Evolutionary conservation across 2,113 vertebrate species (phyloP), one percentile per base, ranked within the genome.

Genomic region (Silurus meridionalis): DNA sequence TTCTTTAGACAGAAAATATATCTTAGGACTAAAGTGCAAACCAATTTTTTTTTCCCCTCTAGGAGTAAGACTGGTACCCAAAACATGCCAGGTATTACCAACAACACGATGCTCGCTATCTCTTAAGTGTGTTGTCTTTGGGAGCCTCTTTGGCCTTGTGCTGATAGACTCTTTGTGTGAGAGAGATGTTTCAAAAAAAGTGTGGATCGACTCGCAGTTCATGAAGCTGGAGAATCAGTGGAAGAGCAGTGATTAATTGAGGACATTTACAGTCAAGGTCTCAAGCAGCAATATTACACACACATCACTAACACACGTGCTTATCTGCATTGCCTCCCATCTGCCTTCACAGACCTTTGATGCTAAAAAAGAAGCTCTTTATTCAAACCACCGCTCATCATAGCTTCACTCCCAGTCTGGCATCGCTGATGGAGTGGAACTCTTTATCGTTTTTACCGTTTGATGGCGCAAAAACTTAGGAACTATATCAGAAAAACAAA

Each of bases 141-240:
- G 92, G 89, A 90, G 88, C 86, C 87, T 82, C 64, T 58, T 83
- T 8, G 6, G 60, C 80, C 46, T 58, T 14, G 75, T 57, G 79
- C 14, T 53, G 82, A 84, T 77, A 75, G 53, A 67, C 52, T 8
- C 11, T 21, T 53, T 90, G 93, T 91, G 94, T 91, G 91, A 91
- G 90, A 80, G 92, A 93, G 89, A 88, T 83, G 88, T 88, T 84
- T 92, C 92, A 94, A 93, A 83, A 88, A 91, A 78, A 84, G 92
- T 74, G 93, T 89, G 57, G 94, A 95, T 88, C 91, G 93, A 95
- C 79, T 37, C 37, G 89, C 79, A 61, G 64, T 53, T 71, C 63
- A 52, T 58, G 80, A 58, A 21, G 66, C 48, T 50, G 74, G 11
- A 58, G 55, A 83, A 91, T 90, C 85, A 83, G 67, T 25, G 78